Evolutionary conservation across 2,888 invertebrate species (phyloP), one percentile per base, ranked within the genome.

Genomic region (Chalcis sispes): DNA sequence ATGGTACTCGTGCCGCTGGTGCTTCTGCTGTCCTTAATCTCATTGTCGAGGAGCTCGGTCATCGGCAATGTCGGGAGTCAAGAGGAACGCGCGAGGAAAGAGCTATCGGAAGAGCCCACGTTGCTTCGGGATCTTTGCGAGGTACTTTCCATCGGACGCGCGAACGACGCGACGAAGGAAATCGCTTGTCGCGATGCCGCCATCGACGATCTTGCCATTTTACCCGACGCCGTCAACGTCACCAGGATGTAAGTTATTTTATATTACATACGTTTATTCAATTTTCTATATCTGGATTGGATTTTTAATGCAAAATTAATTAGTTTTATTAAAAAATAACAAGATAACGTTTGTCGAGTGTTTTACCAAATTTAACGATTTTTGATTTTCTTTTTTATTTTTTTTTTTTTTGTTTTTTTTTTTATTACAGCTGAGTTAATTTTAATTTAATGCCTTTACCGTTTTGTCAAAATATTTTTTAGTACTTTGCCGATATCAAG

Each of bases 161-260:
- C n/a, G n/a, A n/a, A n/a, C n/a, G n/a, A n/a, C n/a, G 48, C 65
- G 1, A 42, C 54, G 32, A 40, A 27, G 15, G 70, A 77, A 36
- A 42, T 77, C 27, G 67, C 25, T 10, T 77, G 77, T 46, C 70
- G 40, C n/a, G 66, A 46, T 10, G 50, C 58, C 50, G 70, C 71
- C 0, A 50, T 74, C 54, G 42, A 2, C 23, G 42, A 50, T 10
- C n/a, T 36, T 54, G 32, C 1, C 0, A 48, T 56, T 20, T 42
- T 77, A 7, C 70, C 74, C 32, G 18, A 29, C 1, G 15, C 23
- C 32, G 18, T 5, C 48, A 72, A 77, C 70, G 61, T 70, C 32
- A 77, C 74, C 74, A 74, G 54, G 46, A 67, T 77, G 77, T 77
- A 54, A 77, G 77, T 73, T 15, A 20, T 5, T 18, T 20, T 15